Conservation (phyloP, 2,113 vertebrate species). For the Calyptommatus sinebrachiatus region DNA sequence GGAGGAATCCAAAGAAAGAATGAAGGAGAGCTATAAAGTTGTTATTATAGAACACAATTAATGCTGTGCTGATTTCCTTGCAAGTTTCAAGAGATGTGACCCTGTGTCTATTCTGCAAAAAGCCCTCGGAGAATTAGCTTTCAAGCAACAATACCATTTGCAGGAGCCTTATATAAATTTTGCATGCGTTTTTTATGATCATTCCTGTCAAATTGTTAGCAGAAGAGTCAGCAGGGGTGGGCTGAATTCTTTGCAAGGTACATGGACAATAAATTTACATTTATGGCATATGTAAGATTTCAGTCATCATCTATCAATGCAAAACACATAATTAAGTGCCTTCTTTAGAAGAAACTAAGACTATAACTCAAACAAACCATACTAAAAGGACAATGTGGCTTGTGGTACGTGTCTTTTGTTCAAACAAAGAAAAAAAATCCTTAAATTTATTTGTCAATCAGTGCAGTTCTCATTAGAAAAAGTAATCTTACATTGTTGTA, state of each 20-base stretch:
- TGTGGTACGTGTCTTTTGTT: constrained; percentile 48
- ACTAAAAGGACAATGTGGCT: constrained; percentile 47
- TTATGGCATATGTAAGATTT: constrained; percentile 43
- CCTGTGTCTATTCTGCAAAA: not conserved
- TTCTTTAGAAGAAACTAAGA: constrained; percentile 43
- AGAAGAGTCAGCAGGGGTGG: not conserved
- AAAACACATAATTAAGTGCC: constrained; percentile 43
- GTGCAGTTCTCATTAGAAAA: constrained; percentile 13
- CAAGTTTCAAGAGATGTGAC: not conserved
- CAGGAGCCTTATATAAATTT: not conserved
- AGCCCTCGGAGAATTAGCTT: not conserved
- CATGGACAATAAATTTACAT: constrained; percentile 39
- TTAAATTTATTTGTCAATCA: not conserved
- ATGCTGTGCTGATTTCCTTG: too few species aligned
- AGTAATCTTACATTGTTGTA: constrained; percentile 38
- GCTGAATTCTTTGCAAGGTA: constrained; percentile 27
- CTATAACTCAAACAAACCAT: constrained; percentile 40
- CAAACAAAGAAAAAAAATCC: constrained; percentile 30
- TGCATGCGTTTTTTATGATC: not conserved
- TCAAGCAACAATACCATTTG: not conserved
- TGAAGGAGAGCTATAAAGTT: not conserved
- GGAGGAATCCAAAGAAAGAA: not conserved
- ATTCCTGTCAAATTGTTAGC: constrained; percentile 40
- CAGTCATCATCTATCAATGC: not conserved
- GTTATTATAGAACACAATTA: not conserved